phyloP scores from a whole-genome alignment of 2,888 invertebrate genomes.

The Ectemnius lituratus region DNA sequence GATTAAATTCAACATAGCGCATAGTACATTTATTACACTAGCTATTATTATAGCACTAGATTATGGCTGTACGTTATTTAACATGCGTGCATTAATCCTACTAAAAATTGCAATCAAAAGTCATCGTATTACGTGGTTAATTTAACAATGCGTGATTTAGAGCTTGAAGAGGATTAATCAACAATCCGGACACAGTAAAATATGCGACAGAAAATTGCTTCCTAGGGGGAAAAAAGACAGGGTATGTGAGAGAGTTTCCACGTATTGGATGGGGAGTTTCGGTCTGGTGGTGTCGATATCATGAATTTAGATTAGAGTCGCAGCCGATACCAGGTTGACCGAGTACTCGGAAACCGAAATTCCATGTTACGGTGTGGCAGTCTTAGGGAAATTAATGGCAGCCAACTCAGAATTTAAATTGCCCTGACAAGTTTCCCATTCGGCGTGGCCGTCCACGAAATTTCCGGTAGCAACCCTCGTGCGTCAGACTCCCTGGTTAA shows the following conservation, averaged over 20 bases:
- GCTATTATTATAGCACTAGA: no score
- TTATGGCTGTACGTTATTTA: no score
- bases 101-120: no score
- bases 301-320: slow-evolving; percentile 24
- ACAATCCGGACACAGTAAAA: no score
- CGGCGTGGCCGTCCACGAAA: not conserved
- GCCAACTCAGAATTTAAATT: slow-evolving; percentile 31
- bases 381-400: slow-evolving; percentile 14
- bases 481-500: not conserved
- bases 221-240: not conserved
- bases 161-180: no score
- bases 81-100: no score
- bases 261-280: not conserved
- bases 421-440: slow-evolving; percentile 15
- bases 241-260: not conserved
- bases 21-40: no score
- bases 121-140: no score
- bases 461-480: not conserved
- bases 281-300: not conserved
- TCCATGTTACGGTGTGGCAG: slow-evolving; percentile 4
- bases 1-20: no score
- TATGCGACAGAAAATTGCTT: not conserved
- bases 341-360: not conserved
- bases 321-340: no score
- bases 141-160: no score